Conservation (phyloP, 2,797 vertebrate species). For the Lepidocolaptes lacrymiger region DNA sequence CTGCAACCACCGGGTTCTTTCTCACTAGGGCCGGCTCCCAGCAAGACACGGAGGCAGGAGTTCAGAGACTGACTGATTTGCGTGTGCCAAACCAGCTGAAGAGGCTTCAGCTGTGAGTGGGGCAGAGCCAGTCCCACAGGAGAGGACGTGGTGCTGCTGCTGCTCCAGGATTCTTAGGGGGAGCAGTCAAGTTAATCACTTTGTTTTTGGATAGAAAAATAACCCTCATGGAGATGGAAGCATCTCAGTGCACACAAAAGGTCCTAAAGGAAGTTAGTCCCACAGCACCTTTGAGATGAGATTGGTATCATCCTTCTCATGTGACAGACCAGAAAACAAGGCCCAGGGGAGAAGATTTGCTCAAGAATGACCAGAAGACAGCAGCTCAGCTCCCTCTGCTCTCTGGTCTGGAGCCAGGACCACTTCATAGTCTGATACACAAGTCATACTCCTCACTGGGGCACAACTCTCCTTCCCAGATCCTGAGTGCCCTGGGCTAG, state of each 20-base stretch:
- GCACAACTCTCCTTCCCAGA: neutral
- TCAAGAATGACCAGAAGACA: neutral
- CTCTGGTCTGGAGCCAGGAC: neutral
- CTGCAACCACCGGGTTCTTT: neutral
- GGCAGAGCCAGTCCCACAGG: neutral
- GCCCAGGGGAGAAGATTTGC: neutral
- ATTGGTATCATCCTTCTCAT: neutral
- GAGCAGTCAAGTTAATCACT: neutral
- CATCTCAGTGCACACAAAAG: neutral
- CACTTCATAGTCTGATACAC: neutral
- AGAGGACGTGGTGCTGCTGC: neutral
- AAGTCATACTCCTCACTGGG: neutral
- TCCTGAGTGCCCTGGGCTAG: neutral
- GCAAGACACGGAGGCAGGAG: neutral
- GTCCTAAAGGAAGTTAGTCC: neutral
- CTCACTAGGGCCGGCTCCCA: neutral
- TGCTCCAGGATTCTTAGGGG: fast-evolving
- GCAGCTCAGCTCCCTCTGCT: neutral
- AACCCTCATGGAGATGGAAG: neutral
- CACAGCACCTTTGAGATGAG: neutral
- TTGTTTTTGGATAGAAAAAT: neutral
- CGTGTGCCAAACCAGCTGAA: neutral
- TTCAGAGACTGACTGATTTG: neutral
- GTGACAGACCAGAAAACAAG: neutral
- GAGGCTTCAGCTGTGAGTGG: neutral